Conservation (phyloP, 2,888 invertebrate species). For the Mythimna albipuncta region DNA sequence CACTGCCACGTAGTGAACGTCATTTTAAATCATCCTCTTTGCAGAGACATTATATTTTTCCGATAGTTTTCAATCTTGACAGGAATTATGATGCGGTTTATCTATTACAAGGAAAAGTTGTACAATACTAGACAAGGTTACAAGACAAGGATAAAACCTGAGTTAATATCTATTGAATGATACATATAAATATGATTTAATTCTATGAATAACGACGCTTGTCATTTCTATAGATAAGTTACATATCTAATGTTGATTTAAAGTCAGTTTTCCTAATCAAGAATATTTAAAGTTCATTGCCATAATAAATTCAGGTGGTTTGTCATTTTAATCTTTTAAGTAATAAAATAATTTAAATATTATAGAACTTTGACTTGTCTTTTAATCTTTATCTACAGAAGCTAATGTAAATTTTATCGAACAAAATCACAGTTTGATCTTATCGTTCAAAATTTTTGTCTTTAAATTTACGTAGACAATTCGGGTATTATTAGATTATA, state of each 20-base stretch:
- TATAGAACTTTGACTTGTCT: neutral
- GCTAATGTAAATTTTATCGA: neutral
- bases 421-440: neutral
- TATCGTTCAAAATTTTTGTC: slow-evolving; percentile 3
- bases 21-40: too few relatives aligned
- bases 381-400: slow-evolving; percentile 24
- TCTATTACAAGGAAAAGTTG: slow-evolving; percentile 36
- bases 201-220: slow-evolving; percentile 31
- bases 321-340: slow-evolving; percentile 38
- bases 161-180: slow-evolving; percentile 11
- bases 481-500: slow-evolving; percentile 45
- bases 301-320: slow-evolving; percentile 27
- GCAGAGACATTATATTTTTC: neutral
- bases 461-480: slow-evolving; percentile 26
- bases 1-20: too few relatives aligned
- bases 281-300: slow-evolving; percentile 34
- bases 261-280: slow-evolving; percentile 32
- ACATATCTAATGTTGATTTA: slow-evolving; percentile 46
- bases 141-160: slow-evolving; percentile 34
- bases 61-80: neutral
- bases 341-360: slow-evolving; percentile 20
- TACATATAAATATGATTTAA: slow-evolving; percentile 32
- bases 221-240: slow-evolving; percentile 33
- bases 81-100: slow-evolving; percentile 5
- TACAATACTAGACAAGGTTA: slow-evolving; percentile 32